Percentiles rank a stretch among this genome's conserved stretches.
These are phyloP conservation scores for Yponomeuta sedellus DNA, from an alignment of 2,888 invertebrate species.

Conservation along the genomic window DNA sequence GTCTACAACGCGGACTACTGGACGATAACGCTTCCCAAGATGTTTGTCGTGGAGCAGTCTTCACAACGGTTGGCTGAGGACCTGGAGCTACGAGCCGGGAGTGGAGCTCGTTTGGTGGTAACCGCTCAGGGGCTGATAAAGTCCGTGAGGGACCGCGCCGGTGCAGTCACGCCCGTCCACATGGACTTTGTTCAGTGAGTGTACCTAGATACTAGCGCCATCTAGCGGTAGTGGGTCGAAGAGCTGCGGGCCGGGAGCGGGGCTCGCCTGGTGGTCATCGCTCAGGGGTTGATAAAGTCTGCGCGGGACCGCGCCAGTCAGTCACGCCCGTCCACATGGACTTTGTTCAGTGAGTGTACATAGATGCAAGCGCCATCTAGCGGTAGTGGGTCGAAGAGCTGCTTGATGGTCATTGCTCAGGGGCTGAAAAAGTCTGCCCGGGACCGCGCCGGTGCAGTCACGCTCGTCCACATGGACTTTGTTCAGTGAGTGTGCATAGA, in stretches of 20 bases:
- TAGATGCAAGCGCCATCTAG: too few species aligned
- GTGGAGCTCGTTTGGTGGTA: slow-evolving; percentile 76
- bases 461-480: slow-evolving; percentile 83
- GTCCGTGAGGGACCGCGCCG: slow-evolving; percentile 70
- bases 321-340: too few species aligned
- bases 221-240: too few species aligned
- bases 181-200: slow-evolving; percentile 86
- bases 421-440: too few species aligned
- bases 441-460: slow-evolving; percentile 41
- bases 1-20: slow-evolving; percentile 73
- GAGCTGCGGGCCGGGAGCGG: slow-evolving; percentile 45
- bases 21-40: slow-evolving; percentile 59
- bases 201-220: slow-evolving; percentile 11
- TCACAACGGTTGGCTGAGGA: slow-evolving; percentile 46
- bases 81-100: slow-evolving; percentile 45
- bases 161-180: slow-evolving; percentile 71
- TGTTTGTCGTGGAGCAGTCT: slow-evolving; percentile 58
- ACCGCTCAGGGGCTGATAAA: slow-evolving; percentile 83
- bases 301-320: too few species aligned
- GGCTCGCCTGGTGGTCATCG: slow-evolving; percentile 78
- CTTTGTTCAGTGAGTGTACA: too few species aligned
- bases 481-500: slow-evolving; percentile 77
- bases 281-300: slow-evolving; percentile 84
- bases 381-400: too few species aligned
- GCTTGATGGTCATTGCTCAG: too few species aligned